Evolutionary conservation across 2,797 vertebrate species (phyloP), one percentile per base, ranked within the genome.

Genomic region (Anguilla anguilla): DNA sequence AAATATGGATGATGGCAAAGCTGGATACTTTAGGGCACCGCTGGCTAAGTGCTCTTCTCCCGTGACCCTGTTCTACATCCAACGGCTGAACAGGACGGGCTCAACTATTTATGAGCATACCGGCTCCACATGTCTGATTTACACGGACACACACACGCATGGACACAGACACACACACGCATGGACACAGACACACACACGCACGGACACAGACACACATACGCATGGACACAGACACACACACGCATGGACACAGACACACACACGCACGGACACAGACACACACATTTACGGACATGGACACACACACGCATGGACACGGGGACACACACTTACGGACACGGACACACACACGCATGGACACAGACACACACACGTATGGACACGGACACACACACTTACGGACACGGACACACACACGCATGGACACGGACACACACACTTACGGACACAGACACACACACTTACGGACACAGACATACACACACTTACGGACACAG

Each of bases 1-100:
- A 96, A 96, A 94, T 92, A 95, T 95, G 87, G 74, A 95, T 95
- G 93, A 93, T 10, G 86, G 86, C 87, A 91, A 87, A 89, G 55
- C 39, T 3, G 28, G 83, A 57, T 57, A 51, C 85, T 87, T 31
- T n/a, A 79, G 61, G 86, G 89, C 89, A 89, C 28, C 31, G 25
- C 81, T 83, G 90, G 85, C 57, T 79, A 87, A 55, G 55, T 84
- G 53, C 74, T 79, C 90, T 88, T n/a, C 83, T 74, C 84, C 74
- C 51, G n/a, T 64, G 53, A 55, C 55, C 59, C 57, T 6, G 35
- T 17, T 53, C 84, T 11, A 59, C 19, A 13, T 43, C 53, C 25
- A 49, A 79, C 77, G 64, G 49, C 31, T 17, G 43, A 46, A 46
- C 43, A 5, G 84, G 31, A 85, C 89, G 92, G 89, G 46, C 88